These are phyloP conservation scores for Crotophaga sulcirostris DNA, from an alignment of 2,113 vertebrate genomes.

Conservation along the genomic window DNA sequence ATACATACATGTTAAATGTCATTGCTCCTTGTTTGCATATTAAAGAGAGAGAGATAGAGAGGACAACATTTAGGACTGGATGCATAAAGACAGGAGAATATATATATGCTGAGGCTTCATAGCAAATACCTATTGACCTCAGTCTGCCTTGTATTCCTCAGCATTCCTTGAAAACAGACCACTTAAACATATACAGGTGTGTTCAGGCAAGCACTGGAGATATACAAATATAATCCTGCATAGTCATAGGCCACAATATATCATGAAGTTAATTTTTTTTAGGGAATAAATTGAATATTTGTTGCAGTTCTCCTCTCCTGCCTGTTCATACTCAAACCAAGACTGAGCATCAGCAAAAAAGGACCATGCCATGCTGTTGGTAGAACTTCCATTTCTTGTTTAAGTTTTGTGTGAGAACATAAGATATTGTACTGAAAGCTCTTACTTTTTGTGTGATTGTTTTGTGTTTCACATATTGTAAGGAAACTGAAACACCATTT, in stretches of 20 bases:
- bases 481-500: background rate
- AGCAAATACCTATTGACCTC: background rate
- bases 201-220: background rate
- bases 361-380: rapidly evolving
- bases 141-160: background rate
- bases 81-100: background rate
- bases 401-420: background rate
- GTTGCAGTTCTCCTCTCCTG: background rate
- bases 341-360: background rate
- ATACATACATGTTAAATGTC: background rate
- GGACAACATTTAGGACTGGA: background rate
- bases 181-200: background rate
- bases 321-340: background rate
- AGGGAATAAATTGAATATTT: background rate
- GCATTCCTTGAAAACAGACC: background rate
- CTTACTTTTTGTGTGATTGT: background rate
- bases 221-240: background rate
- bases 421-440: background rate
- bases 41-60: background rate
- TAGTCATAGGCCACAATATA: background rate
- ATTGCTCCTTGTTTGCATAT: background rate
- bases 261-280: background rate
- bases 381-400: background rate
- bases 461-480: background rate
- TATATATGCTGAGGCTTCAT: background rate